Percentiles rank a stretch among this genome's conserved stretches.
phyloP scores from a whole-genome alignment of 2,113 vertebrate species.

The Ptilonorhynchus violaceus region DNA sequence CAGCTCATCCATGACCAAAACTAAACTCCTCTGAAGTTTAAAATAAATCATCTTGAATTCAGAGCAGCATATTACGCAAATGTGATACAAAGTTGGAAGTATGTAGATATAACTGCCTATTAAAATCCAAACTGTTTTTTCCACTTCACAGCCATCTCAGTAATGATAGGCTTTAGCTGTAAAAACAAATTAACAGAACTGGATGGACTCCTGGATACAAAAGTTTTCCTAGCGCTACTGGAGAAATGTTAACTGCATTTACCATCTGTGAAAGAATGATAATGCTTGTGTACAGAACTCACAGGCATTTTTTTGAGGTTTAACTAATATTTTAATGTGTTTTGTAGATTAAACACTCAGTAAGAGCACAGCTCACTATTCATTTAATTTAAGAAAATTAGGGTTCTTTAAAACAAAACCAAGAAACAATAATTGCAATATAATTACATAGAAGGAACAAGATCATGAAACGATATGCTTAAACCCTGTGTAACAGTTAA shows the following conservation, averaged over 20 bases:
- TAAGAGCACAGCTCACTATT: background rate
- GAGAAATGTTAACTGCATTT: background rate
- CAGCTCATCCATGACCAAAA: slow-evolving; percentile 43
- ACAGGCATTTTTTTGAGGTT: background rate
- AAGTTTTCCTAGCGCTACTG: background rate
- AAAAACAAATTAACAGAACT: background rate
- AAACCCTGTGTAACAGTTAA: background rate
- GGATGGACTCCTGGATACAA: background rate
- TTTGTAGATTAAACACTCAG: background rate
- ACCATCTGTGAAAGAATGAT: slow-evolving; percentile 15
- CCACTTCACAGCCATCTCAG: background rate
- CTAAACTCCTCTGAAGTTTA: slow-evolving; percentile 5
- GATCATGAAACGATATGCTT: background rate
- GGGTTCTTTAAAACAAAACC: background rate
- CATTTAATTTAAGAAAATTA: background rate
- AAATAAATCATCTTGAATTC: slow-evolving; percentile 50
- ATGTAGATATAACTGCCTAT: background rate
- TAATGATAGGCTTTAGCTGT: background rate
- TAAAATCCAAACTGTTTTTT: background rate
- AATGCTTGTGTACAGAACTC: background rate
- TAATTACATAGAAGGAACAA: background rate
- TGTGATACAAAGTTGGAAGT: background rate
- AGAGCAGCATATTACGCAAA: background rate
- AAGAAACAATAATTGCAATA: background rate
- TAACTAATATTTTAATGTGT: slow-evolving; percentile 9